phyloP scores from a whole-genome alignment of 2,888 invertebrate species.

The Diarsia rubi region DNA sequence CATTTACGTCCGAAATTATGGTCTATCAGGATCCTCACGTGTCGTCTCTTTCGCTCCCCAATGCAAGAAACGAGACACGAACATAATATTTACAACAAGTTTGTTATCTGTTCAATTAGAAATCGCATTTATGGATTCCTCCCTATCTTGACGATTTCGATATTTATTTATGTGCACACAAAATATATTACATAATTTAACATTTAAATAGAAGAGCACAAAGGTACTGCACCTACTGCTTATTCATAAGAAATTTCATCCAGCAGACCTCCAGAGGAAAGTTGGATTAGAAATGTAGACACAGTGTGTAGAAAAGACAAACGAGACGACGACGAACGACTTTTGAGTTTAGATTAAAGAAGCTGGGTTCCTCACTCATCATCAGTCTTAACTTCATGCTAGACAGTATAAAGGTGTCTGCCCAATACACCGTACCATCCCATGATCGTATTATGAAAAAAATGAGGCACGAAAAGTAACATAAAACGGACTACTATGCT shows the following conservation, averaged over 20 bases:
- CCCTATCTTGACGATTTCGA: background rate
- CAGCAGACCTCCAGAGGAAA: too few species aligned
- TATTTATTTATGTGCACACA: too few species aligned
- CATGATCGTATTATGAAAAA: background rate
- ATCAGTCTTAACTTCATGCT: background rate
- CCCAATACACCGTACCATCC: background rate
- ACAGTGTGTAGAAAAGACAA: too few species aligned
- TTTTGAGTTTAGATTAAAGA: background rate
- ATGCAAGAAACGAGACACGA: conserved; percentile 21
- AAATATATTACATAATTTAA: too few species aligned
- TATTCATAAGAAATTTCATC: too few species aligned
- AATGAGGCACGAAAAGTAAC: background rate
- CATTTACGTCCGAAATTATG: conserved; percentile 47
- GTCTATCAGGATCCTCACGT: conserved; percentile 28
- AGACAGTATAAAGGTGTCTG: background rate
- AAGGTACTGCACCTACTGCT: too few species aligned
- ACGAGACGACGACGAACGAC: too few species aligned
- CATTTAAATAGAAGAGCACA: too few species aligned
- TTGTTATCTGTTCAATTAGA: conserved; percentile 23
- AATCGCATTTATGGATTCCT: background rate
- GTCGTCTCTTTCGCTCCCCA: conserved; percentile 15
- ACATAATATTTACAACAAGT: conserved; percentile 32
- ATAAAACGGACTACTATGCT: background rate
- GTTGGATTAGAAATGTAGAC: too few species aligned
- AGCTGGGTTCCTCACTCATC: background rate